Conservation (phyloP, 2,888 invertebrate genomes). For the Thecophora atra region DNA sequence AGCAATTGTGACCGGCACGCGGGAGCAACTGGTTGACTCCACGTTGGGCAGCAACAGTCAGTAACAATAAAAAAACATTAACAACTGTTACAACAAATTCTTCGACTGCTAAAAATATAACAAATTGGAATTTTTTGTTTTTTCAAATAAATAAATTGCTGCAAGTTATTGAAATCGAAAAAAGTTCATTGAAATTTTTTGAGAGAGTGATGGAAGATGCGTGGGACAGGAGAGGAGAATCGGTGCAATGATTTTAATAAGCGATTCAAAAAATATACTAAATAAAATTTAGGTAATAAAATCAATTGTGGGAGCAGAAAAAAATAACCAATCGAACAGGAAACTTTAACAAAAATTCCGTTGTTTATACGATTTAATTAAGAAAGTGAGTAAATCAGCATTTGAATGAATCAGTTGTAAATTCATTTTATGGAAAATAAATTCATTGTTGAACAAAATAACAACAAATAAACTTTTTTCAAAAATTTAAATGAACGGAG, state of each 20-base stretch:
- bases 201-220: no score
- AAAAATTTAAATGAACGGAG: background rate
- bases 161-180: background rate
- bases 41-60: slow-evolving; percentile 34
- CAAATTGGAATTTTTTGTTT: no score
- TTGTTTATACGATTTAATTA: background rate
- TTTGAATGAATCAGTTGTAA: no score
- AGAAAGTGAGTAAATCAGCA: background rate
- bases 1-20: slow-evolving; percentile 59
- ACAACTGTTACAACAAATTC: slow-evolving; percentile 13
- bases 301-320: background rate
- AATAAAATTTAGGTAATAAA: background rate
- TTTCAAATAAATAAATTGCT: no score
- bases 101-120: no score
- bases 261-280: background rate
- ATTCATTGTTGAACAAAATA: background rate
- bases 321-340: background rate
- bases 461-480: background rate
- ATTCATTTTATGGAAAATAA: no score
- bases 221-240: no score
- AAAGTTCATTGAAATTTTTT: slow-evolving; percentile 8
- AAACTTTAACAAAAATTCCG: background rate
- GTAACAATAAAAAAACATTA: slow-evolving; percentile 20
- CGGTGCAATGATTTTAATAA: background rate
- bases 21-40: slow-evolving; percentile 54